These are phyloP conservation scores for Cetonia aurata DNA, from an alignment of 2,888 invertebrate species.

Conservation along the genomic window DNA sequence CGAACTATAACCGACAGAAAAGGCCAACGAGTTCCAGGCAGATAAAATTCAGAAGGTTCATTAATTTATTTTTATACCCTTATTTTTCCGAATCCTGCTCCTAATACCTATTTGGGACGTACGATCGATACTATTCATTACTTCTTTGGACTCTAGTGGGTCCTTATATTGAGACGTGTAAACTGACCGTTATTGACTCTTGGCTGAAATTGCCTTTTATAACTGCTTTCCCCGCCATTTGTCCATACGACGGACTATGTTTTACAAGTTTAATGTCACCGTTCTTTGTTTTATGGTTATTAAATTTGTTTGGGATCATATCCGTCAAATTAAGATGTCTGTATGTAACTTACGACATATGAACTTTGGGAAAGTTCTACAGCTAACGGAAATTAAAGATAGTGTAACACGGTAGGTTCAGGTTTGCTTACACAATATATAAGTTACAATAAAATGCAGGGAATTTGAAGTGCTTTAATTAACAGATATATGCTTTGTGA, in stretches of 20 bases:
- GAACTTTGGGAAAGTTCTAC: background rate
- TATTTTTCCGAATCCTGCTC: conserved; percentile 3
- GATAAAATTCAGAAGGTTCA: too few species aligned
- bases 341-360: background rate
- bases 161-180: conserved; percentile 62
- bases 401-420: too few species aligned
- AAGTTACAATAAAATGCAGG: too few species aligned
- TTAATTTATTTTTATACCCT: conserved; percentile 16
- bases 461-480: too few species aligned
- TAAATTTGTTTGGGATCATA: conserved; percentile 28
- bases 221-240: conserved; percentile 58
- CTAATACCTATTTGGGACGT: conserved; percentile 32
- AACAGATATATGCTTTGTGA: too few species aligned
- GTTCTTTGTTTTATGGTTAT: conserved; percentile 29
- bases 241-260: conserved; percentile 53
- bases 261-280: conserved; percentile 32
- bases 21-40: too few species aligned
- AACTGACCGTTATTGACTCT: conserved; percentile 64
- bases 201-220: conserved; percentile 61
- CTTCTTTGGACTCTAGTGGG: conserved; percentile 59
- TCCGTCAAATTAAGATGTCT: conserved; percentile 1
- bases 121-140: conserved; percentile 62
- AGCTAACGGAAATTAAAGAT: too few species aligned
- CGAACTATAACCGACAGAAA: too few species aligned
- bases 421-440: too few species aligned